Conservation (phyloP, 2,113 vertebrate genomes). For the Elgaria multicarinata region DNA sequence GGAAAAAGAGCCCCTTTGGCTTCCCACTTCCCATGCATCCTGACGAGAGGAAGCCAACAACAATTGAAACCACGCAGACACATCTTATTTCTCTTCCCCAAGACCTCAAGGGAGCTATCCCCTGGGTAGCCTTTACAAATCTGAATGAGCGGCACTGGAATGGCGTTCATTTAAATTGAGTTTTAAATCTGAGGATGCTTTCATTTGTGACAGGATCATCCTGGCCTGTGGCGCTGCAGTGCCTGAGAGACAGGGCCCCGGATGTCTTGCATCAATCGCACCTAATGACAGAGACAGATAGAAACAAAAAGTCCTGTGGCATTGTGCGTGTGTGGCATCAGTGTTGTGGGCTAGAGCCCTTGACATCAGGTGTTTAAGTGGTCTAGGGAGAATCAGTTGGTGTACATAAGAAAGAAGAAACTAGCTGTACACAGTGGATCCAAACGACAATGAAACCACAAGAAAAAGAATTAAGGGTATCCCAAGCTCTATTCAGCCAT, state of each 20-base stretch:
- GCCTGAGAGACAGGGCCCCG: not conserved
- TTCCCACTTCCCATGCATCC: not conserved
- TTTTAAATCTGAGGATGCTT: constrained; percentile 13
- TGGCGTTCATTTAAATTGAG: constrained; percentile 8
- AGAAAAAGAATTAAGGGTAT: not conserved
- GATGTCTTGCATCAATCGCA: not conserved
- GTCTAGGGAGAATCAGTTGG: not conserved
- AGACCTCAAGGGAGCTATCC: not conserved
- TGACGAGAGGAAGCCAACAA: not conserved
- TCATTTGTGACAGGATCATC: constrained; percentile 26
- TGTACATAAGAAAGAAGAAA: not conserved
- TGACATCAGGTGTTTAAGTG: not conserved
- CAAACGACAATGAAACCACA: not conserved
- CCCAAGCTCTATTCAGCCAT: not conserved
- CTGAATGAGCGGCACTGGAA: constrained; percentile 5
- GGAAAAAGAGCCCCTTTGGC: not conserved
- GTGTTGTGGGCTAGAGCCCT: not conserved
- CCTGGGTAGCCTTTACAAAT: not conserved
- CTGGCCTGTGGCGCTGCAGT: not conserved
- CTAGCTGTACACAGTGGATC: not conserved
- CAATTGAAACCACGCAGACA: not conserved
- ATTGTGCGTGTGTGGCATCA: not conserved
- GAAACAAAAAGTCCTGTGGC: not conserved
- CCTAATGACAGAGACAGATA: not conserved
- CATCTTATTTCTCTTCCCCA: not conserved